These are phyloP conservation scores for Muschampia plurimacula DNA, from an alignment of 2,888 invertebrate species.

Conservation along the genomic window DNA sequence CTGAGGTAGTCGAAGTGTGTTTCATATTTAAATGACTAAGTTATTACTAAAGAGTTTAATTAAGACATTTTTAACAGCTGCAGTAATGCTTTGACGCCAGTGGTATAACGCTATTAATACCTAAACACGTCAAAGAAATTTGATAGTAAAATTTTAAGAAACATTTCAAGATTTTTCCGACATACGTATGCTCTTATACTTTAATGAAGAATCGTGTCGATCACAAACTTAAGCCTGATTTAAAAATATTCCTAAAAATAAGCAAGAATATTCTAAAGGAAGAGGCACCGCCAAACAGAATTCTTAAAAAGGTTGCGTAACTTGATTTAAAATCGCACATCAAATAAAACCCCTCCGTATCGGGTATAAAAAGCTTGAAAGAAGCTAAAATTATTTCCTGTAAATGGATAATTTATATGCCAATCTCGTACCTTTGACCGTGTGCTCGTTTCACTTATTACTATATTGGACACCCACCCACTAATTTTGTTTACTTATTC, in stretches of 20 bases:
- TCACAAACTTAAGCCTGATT: not conserved
- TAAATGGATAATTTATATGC: conserved; percentile 51
- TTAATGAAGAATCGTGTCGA: too few relatives aligned
- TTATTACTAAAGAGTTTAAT: too few relatives aligned
- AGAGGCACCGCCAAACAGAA: conserved; percentile 32
- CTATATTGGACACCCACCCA: conserved; percentile 70
- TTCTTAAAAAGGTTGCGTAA: conserved; percentile 35
- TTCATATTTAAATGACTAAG: too few relatives aligned
- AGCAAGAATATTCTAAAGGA: conserved; percentile 5
- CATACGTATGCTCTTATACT: too few relatives aligned
- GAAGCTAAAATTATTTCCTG: conserved; percentile 70
- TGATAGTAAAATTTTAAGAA: too few relatives aligned
- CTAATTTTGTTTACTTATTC: conserved; percentile 84
- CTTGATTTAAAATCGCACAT: conserved; percentile 54
- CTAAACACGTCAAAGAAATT: too few relatives aligned
- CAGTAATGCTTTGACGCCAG: too few relatives aligned
- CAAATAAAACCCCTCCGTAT: conserved; percentile 46
- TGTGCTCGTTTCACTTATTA: conserved; percentile 77
- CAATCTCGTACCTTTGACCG: conserved; percentile 67
- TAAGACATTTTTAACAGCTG: too few relatives aligned
- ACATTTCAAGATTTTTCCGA: too few relatives aligned
- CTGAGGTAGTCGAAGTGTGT: too few relatives aligned
- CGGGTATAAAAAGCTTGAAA: conserved; percentile 58
- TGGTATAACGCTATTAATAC: too few relatives aligned
- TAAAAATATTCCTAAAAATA: conserved; percentile 15